These are phyloP conservation scores for Eptesicus fuscus DNA, from an alignment of 2,113 vertebrate genomes.

Conservation along the genomic window DNA sequence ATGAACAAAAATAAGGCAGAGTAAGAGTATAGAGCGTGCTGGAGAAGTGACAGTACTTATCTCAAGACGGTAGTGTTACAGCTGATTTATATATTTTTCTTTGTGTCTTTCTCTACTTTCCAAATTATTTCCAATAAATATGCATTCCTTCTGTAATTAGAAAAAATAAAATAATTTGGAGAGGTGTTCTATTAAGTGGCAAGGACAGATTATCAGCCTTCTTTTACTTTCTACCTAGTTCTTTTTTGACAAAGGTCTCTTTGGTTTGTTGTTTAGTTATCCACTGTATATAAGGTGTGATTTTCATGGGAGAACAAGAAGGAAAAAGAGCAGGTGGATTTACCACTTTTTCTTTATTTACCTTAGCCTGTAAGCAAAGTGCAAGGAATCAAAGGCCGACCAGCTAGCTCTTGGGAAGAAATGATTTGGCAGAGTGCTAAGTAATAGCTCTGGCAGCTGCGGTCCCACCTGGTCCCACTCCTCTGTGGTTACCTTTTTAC, in stretches of 20 bases:
- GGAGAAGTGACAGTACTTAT: background rate
- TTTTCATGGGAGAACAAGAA: background rate
- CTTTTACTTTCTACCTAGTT: background rate
- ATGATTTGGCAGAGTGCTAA: background rate
- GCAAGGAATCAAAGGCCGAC: background rate
- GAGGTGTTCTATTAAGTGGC: background rate
- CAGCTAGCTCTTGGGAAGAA: background rate
- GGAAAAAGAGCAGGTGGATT: background rate
- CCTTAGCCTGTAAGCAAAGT: background rate
- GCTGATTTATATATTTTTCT: background rate
- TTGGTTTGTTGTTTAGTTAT: background rate
- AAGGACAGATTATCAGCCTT: background rate
- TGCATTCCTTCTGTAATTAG: background rate
- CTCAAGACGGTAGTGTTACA: background rate
- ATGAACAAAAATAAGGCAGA: background rate
- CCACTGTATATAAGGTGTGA: background rate
- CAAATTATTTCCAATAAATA: background rate
- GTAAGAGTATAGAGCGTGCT: background rate
- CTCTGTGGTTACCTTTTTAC: background rate
- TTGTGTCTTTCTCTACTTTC: background rate
- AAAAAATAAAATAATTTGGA: background rate
- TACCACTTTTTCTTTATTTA: background rate
- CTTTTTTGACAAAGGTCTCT: background rate
- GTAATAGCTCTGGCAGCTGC: background rate
- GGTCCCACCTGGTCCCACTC: background rate